Conservation (phyloP, 2,797 vertebrate genomes). For the Syngnathus acus region DNA sequence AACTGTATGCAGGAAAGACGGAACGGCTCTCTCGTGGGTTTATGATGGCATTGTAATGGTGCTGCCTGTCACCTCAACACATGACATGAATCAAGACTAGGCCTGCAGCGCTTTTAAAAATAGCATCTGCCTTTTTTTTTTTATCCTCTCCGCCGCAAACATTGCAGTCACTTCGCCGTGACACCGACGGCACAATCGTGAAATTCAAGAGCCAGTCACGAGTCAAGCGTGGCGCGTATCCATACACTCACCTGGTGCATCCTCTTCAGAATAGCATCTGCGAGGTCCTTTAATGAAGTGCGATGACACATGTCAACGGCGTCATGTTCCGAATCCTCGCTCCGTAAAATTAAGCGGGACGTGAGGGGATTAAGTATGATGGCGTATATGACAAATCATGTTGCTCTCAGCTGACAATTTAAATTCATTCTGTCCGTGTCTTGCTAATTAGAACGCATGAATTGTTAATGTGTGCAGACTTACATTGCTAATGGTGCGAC, state of each 20-base stretch:
- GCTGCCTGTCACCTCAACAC: slow-evolving; percentile 13
- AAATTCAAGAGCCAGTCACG: background rate
- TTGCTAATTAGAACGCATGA: slow-evolving; percentile 16
- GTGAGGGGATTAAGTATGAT: slow-evolving; percentile 2
- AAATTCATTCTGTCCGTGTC: background rate
- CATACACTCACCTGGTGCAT: slow-evolving; percentile 4
- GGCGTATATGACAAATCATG: slow-evolving; percentile 1
- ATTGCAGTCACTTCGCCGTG: background rate
- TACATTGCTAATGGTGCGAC: slow-evolving; percentile 3
- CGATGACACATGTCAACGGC: background rate
- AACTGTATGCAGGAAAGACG: background rate
- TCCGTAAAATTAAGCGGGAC: slow-evolving; percentile 1
- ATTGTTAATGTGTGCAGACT: background rate
- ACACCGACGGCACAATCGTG: background rate
- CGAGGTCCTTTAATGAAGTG: slow-evolving; percentile 4
- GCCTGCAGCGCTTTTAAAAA: slow-evolving; percentile 9
- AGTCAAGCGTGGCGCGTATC: background rate
- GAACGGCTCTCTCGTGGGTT: background rate
- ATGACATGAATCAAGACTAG: slow-evolving; percentile 28
- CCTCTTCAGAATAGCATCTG: slow-evolving; percentile 3
- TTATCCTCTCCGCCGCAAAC: background rate
- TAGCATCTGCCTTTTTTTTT: background rate
- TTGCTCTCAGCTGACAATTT: slow-evolving; percentile 3
- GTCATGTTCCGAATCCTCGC: background rate
- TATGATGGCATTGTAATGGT: background rate